Evolutionary conservation across 2,113 vertebrate species (phyloP), one percentile per base, ranked within the genome.

Genomic region (Indicator maculatus): DNA sequence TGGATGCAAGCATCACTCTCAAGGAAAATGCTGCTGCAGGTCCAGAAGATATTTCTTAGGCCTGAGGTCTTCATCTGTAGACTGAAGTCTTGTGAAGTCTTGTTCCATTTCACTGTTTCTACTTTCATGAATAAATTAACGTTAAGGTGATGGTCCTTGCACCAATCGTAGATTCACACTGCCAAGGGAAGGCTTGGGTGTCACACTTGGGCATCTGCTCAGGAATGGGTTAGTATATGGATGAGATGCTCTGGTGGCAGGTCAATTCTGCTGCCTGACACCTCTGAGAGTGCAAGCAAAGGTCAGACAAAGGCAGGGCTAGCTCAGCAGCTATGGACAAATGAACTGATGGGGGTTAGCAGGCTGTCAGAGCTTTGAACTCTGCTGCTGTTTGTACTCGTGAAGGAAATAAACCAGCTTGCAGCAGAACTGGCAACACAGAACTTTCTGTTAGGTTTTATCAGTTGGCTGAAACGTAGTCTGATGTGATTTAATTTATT

Each of bases 331-430:
- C 65, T 70, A 33, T 1, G 7, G 45, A 39, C 75, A 76, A 70
- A 73, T 16, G 28, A 79, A 76, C 33, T 10, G 28, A 39, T 75
- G 83, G 71, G 82, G 85, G 89, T 95, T 91, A 79, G 45, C 55
- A 66, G 75, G 33, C 38, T 91, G 66, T 86, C 87, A 80, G 74
- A 80, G 75, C 52, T 73, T 58, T 95, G 93, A 91, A 80, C 74
- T 80, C 75, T 67, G 41, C 52, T 80, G 71, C 15, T 87, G 17
- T 83, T 88, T 89, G 79, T 24, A 45, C 63, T 38, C 36, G 70
- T 41, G 56, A 64, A 85, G 56, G 67, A 81, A 91, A 93, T 63
- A 76, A 89, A 91, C 82, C 13, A 86, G 21, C 31, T 92, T 74
- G 52, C 36, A 41, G 64, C 36, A 66, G 50, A 79, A 77, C 52